phyloP scores from a whole-genome alignment of 2,888 invertebrate species.

The Ectemnius continuus region DNA sequence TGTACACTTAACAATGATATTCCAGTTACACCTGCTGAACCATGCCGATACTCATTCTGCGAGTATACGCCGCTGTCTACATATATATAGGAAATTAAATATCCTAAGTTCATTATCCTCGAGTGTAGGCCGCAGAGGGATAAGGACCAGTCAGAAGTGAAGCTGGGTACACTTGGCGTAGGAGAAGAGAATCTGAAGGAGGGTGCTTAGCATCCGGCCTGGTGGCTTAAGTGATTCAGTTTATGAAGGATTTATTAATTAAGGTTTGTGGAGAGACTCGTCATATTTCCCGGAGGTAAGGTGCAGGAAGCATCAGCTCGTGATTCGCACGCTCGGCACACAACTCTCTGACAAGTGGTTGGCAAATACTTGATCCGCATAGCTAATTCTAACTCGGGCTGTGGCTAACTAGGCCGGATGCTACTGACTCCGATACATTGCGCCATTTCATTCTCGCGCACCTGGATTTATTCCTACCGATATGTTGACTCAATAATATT shows the following conservation, averaged over 20 bases:
- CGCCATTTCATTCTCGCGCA: slow-evolving; percentile 9
- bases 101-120: no score
- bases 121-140: no score
- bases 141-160: no score
- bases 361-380: slow-evolving; percentile 70
- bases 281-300: not conserved
- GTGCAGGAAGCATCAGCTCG: slow-evolving; percentile 8
- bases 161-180: no score
- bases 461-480: not conserved
- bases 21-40: no score
- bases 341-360: slow-evolving; percentile 61
- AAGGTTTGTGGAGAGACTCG: slow-evolving; percentile 9
- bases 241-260: slow-evolving; percentile 34
- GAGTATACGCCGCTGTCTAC: no score
- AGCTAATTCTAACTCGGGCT: slow-evolving; percentile 61
- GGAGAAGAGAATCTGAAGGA: no score
- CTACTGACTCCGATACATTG: slow-evolving; percentile 8
- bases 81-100: no score
- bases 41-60: no score
- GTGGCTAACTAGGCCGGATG: slow-evolving; percentile 24
- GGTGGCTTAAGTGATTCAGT: no score
- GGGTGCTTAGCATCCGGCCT: no score
- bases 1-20: no score
- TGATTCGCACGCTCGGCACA: slow-evolving; percentile 13
- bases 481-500: not conserved